phyloP scores from a whole-genome alignment of 2,797 vertebrate species.

The Lagocephalus sceleratus region DNA sequence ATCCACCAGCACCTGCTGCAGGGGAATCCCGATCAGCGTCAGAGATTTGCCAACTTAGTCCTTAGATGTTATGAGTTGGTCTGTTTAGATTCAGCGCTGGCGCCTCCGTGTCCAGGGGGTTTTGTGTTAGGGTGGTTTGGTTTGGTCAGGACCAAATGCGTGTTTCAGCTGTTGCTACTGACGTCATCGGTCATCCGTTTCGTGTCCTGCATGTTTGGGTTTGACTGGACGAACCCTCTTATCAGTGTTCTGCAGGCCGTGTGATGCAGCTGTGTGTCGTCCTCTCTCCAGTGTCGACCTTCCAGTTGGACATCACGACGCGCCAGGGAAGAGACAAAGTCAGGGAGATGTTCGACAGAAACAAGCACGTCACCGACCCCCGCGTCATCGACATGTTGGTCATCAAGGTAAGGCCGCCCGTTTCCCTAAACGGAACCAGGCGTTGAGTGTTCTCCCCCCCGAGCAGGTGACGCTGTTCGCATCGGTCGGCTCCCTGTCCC shows the following conservation, averaged over 20 bases:
- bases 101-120: no score
- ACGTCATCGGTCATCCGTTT: neutral
- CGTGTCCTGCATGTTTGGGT: neutral
- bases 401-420: constrained; percentile 83
- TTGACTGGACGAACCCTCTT: neutral
- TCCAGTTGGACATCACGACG: constrained; percentile 86
- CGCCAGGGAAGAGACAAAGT: constrained; percentile 86
- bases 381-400: constrained; percentile 91
- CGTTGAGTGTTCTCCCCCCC: neutral
- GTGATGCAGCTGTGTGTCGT: no score
- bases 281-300: constrained; percentile 75
- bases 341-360: constrained; percentile 89
- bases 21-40: no score
- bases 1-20: no score
- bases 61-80: no score
- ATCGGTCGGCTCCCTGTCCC: no score
- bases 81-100: no score
- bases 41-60: no score
- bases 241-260: no score
- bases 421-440: neutral
- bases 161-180: neutral
- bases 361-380: constrained; percentile 85
- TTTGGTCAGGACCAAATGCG: no score
- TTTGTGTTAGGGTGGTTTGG: no score
- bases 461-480: no score